A percentile compares a stretch with the other conserved stretches of the same genome.
Conservation (phyloP, 2,797 vertebrate genomes). For the Limnodromus scolopaceus region DNA sequence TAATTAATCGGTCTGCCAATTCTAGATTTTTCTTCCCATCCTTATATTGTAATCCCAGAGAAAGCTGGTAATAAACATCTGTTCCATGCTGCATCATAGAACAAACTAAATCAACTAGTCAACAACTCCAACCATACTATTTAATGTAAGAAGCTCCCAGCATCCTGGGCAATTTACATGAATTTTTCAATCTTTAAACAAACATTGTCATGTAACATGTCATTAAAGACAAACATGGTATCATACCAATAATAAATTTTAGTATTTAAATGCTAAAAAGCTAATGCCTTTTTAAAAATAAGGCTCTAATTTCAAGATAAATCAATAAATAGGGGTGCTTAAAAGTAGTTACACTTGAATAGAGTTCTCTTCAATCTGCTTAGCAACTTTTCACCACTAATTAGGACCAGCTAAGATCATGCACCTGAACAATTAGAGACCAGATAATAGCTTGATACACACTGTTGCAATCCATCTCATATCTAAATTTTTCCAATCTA, state of each 20-base stretch:
- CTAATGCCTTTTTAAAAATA: background rate
- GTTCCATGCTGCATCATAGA: background rate
- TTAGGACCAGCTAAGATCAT: background rate
- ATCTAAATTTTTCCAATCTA: background rate
- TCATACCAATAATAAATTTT: background rate
- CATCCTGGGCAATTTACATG: background rate
- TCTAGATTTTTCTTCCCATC: background rate
- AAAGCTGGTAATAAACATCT: conserved; percentile 34
- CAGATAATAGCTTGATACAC: background rate
- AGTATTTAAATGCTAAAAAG: background rate
- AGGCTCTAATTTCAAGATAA: background rate
- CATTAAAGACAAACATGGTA: background rate
- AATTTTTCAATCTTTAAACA: background rate
- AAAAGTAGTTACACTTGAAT: background rate
- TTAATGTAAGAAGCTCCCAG: background rate
- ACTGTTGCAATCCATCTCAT: background rate
- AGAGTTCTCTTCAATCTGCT: background rate
- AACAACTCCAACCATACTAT: background rate
- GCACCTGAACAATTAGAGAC: background rate
- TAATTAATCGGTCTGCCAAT: background rate
- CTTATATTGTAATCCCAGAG: background rate
- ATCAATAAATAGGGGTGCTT: background rate
- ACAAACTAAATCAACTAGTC: background rate
- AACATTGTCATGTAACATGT: background rate
- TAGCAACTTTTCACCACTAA: background rate